Evolutionary conservation across 2,113 vertebrate genomes (phyloP).

Genomic region (Pelobates fuscus): DNA sequence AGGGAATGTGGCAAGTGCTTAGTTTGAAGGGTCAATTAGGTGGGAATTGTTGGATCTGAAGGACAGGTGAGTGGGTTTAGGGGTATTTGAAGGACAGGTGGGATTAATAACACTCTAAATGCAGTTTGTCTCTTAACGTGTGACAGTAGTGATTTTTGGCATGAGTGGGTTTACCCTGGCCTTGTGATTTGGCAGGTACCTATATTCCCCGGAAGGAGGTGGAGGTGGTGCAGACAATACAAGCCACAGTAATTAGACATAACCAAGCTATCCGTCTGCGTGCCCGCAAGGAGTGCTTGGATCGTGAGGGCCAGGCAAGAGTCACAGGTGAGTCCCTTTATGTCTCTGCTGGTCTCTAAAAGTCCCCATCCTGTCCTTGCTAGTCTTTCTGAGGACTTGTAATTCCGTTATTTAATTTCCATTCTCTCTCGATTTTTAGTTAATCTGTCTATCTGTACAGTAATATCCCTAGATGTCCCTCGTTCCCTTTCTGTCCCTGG

Average conservation of each 20-base stretch:
- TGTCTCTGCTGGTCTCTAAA: neutral
- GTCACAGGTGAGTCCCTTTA: slow-evolving; percentile 70
- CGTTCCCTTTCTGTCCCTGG: neutral
- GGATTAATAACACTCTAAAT: no score
- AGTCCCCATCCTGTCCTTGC: neutral
- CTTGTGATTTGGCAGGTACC: slow-evolving; percentile 68
- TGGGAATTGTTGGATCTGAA: no score
- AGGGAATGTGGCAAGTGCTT: no score
- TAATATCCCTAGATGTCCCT: neutral
- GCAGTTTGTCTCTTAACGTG: no score
- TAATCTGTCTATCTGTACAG: neutral
- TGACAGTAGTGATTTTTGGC: neutral
- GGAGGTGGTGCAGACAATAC: slow-evolving; percentile 77
- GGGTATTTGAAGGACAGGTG: no score
- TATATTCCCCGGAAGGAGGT: slow-evolving; percentile 89
- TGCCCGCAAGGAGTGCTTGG: slow-evolving; percentile 81
- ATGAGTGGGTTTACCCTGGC: neutral
- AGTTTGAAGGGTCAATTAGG: no score
- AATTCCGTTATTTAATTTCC: neutral
- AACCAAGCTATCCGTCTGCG: slow-evolving; percentile 87
- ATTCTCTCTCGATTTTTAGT: neutral
- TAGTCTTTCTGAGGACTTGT: no score
- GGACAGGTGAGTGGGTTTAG: no score
- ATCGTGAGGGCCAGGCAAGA: slow-evolving; percentile 70
- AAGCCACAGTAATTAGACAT: slow-evolving; percentile 80